Evolutionary conservation across 2,888 invertebrate species (phyloP).

Genomic region (Magallana nippona): DNA sequence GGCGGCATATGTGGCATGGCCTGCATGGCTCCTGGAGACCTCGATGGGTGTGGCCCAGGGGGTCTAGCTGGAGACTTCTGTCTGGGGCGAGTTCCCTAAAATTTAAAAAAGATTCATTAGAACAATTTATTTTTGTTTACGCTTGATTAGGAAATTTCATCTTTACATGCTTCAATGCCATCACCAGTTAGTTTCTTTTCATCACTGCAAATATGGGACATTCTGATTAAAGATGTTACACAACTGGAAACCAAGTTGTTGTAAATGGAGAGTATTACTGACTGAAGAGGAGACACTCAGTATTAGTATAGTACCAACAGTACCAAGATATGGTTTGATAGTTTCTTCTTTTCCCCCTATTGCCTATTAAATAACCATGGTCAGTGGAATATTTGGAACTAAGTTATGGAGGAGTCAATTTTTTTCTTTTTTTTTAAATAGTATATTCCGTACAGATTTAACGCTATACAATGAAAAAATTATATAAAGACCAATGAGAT

Average conservation of each 20-base stretch:
- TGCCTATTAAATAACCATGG: no score
- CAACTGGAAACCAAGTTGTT: not conserved
- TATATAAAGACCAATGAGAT: no score
- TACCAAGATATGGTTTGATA: no score
- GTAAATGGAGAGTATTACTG: not conserved
- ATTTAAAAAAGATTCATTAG: not conserved
- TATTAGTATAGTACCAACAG: not conserved
- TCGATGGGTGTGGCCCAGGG: not conserved
- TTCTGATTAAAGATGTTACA: not conserved
- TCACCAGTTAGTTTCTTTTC: constrained; percentile 5
- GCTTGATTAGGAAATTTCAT: not conserved
- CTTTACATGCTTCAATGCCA: not conserved
- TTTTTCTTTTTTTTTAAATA: no score
- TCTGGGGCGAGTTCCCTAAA: constrained; percentile 34
- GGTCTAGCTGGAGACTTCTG: constrained; percentile 25
- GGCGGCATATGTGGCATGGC: constrained; percentile 5
- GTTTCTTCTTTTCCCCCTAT: no score
- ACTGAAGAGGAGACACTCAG: constrained; percentile 1
- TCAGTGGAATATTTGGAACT: no score
- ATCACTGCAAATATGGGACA: constrained; percentile 8
- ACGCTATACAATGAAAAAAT: no score
- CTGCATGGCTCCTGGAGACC: constrained; percentile 15
- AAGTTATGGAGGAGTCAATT: no score
- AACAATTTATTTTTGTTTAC: not conserved
- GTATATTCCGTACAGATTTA: no score